phyloP scores from a whole-genome alignment of 1,140 invertebrate genomes.

The Zaprionus taronus region DNA sequence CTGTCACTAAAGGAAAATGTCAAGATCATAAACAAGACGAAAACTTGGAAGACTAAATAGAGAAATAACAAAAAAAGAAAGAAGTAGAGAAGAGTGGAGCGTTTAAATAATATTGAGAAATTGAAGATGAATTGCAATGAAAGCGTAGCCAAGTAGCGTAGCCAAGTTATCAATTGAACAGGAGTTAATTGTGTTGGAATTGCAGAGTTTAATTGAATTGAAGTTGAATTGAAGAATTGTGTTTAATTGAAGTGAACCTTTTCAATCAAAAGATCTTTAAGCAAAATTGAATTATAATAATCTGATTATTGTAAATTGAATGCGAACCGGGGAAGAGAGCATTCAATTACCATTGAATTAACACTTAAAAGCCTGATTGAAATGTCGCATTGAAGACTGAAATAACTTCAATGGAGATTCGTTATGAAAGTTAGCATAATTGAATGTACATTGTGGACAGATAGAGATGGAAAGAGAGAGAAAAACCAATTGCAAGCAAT shows the following conservation, averaged over 20 bases:
- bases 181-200: not conserved
- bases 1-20: conserved; percentile 68
- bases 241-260: conserved; percentile 4
- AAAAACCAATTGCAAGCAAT: conserved; percentile 9
- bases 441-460: conserved; percentile 7
- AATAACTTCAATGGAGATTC: not conserved
- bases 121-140: not conserved
- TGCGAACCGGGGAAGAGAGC: not conserved
- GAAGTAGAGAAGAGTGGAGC: not conserved
- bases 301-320: conserved; percentile 2
- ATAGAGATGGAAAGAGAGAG: not conserved
- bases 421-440: conserved; percentile 9
- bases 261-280: not conserved
- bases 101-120: not conserved
- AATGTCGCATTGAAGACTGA: conserved; percentile 13
- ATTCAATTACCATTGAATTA: conserved; percentile 9
- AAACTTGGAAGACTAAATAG: conserved; percentile 5
- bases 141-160: conserved; percentile 3
- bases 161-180: not conserved
- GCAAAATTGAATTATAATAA: not conserved
- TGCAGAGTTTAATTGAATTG: not conserved
- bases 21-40: conserved; percentile 70
- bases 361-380: not conserved
- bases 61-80: not conserved
- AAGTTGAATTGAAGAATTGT: conserved; percentile 1